A percentile compares a stretch with the other conserved stretches of the same genome.
phyloP scores from a whole-genome alignment of 2,888 invertebrate species.

The Theretra japonica region DNA sequence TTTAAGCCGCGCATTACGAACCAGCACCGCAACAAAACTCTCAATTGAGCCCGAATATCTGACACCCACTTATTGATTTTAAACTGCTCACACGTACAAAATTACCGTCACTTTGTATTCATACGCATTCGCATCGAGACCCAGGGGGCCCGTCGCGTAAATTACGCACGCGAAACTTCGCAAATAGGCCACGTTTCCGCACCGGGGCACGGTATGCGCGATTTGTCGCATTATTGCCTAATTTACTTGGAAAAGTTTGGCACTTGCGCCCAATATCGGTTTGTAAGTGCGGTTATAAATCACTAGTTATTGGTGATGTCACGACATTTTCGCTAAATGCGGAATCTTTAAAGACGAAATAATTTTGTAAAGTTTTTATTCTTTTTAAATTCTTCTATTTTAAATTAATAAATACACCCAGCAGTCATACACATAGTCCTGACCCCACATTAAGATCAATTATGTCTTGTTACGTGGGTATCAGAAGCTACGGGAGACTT shows the following conservation, averaged over 20 bases:
- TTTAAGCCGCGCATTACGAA: too few relatives aligned
- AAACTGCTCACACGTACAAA: slow-evolving; percentile 4
- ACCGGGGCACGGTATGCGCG: slow-evolving; percentile 34
- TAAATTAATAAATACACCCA: too few relatives aligned
- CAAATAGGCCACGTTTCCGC: slow-evolving; percentile 38
- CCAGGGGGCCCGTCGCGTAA: slow-evolving; percentile 14
- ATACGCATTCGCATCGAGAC: slow-evolving; percentile 1
- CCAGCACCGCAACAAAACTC: too few relatives aligned
- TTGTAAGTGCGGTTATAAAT: slow-evolving; percentile 20
- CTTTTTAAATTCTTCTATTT: too few relatives aligned
- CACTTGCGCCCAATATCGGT: slow-evolving; percentile 36
- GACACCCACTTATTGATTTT: slow-evolving; percentile 1
- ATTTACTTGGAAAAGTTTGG: slow-evolving; percentile 39
- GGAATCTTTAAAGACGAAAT: background rate
- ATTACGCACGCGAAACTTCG: slow-evolving; percentile 33
- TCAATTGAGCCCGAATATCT: too few relatives aligned
- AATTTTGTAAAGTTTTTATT: too few relatives aligned
- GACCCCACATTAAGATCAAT: too few relatives aligned
- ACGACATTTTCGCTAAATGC: background rate
- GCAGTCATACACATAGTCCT: too few relatives aligned
- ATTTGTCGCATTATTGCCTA: slow-evolving; percentile 40
- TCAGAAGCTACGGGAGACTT: too few relatives aligned
- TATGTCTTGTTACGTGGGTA: too few relatives aligned
- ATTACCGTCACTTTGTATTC: slow-evolving; percentile 20
- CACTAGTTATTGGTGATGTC: background rate